Conservation (phyloP, 2,113 vertebrate genomes). For the Barbus barbus region DNA sequence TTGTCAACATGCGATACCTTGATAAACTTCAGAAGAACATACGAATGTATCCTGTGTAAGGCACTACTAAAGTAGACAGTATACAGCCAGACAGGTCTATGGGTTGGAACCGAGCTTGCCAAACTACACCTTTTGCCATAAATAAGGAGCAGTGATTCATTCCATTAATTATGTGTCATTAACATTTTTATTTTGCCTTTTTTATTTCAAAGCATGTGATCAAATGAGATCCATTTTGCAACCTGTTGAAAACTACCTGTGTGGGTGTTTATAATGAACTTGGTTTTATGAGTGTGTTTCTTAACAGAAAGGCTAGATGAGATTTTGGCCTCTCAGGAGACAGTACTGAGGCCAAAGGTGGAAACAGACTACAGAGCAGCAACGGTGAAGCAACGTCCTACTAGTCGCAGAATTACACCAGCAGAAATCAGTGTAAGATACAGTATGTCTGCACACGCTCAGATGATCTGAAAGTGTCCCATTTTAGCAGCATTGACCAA, state of each 20-base stretch:
- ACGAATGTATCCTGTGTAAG: neutral
- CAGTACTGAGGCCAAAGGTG: slow-evolving; percentile 83
- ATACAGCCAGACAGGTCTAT: neutral
- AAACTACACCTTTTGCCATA: neutral
- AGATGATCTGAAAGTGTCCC: neutral
- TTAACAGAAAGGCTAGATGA: slow-evolving; percentile 91
- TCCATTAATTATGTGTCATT: no score
- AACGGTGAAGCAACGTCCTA: slow-evolving; percentile 94
- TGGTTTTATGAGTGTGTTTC: slow-evolving; percentile 43
- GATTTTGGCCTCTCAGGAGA: slow-evolving; percentile 90
- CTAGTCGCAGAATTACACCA: slow-evolving; percentile 92
- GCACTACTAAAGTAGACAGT: neutral
- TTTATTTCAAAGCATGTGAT: neutral
- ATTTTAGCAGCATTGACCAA: neutral
- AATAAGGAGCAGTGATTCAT: neutral
- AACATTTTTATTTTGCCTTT: neutral
- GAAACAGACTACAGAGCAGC: slow-evolving; percentile 92
- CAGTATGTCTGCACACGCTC: neutral
- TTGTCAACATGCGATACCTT: neutral
- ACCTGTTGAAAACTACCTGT: neutral
- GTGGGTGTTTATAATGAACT: slow-evolving; percentile 6
- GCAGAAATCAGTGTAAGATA: slow-evolving; percentile 93
- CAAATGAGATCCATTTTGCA: neutral
- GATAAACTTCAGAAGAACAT: no score
- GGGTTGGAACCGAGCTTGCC: slow-evolving; percentile 28